A percentile compares a stretch with the other conserved stretches of the same genome.
Conservation (phyloP, 1,140 invertebrate species). For the Nephila pilipes region DNA sequence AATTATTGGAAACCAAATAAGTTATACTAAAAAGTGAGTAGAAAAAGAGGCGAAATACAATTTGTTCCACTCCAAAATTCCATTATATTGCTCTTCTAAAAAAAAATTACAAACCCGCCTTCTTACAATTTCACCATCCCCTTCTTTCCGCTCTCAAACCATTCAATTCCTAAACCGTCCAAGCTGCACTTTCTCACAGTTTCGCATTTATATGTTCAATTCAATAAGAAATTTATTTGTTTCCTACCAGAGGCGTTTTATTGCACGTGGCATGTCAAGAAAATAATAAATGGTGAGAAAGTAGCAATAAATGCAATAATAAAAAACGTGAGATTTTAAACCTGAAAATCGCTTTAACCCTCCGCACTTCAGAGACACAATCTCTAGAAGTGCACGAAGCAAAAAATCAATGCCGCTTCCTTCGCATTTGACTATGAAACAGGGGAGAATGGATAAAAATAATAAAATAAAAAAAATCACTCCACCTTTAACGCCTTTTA, state of each 20-base stretch:
- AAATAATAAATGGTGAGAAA: slow-evolving; percentile 65
- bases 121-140: not conserved
- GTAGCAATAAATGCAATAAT: not conserved
- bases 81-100: slow-evolving; percentile 35
- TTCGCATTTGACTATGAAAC: not conserved
- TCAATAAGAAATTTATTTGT: slow-evolving; percentile 36
- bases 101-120: slow-evolving; percentile 9
- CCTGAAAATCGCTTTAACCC: slow-evolving; percentile 69
- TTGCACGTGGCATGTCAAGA: slow-evolving; percentile 38
- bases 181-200: not conserved
- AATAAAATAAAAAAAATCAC: not conserved
- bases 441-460: slow-evolving; percentile 27
- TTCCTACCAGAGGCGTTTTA: slow-evolving; percentile 38
- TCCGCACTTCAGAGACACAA: slow-evolving; percentile 20
- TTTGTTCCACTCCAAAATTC: slow-evolving; percentile 22
- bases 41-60: not conserved
- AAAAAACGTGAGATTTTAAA: slow-evolving; percentile 66
- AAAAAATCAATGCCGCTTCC: slow-evolving; percentile 49
- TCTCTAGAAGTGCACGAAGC: not conserved
- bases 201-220: slow-evolving; percentile 23
- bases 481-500: slow-evolving; percentile 56
- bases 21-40: not conserved
- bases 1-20: not conserved
- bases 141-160: not conserved
- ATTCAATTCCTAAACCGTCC: not conserved